These are phyloP conservation scores for Allobates femoralis DNA, from an alignment of 2,797 vertebrate genomes.

Conservation along the genomic window DNA sequence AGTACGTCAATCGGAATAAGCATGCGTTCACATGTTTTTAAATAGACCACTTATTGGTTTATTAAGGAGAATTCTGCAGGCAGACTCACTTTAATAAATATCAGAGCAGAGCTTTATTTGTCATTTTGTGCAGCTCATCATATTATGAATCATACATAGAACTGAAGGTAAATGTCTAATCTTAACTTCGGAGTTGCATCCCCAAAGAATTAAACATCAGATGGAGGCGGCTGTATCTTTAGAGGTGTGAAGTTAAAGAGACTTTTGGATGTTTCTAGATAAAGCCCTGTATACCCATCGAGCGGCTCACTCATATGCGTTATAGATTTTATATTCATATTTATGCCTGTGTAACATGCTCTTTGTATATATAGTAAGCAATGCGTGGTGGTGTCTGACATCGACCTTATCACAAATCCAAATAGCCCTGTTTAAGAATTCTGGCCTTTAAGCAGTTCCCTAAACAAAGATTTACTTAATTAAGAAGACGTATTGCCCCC, in stretches of 20 bases:
- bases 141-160: background rate
- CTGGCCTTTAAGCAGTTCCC: conserved; percentile 75
- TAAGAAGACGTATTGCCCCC: conserved; percentile 77
- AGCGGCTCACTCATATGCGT: background rate
- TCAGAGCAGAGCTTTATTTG: no score
- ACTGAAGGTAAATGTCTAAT: background rate
- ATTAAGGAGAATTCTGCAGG: no score
- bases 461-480: conserved; percentile 76
- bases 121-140: background rate
- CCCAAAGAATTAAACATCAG: background rate
- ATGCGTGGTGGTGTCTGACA: conserved; percentile 75
- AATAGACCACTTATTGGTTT: no score
- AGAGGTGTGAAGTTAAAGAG: background rate
- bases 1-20: no score
- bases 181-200: background rate
- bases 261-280: background rate
- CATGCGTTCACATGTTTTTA: no score
- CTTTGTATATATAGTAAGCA: conserved; percentile 49
- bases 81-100: no score
- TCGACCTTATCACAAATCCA: conserved; percentile 76
- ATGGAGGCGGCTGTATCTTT: background rate
- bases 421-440: conserved; percentile 77
- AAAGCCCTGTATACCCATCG: background rate
- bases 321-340: conserved; percentile 5
- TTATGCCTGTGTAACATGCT: background rate